phyloP scores from a whole-genome alignment of 2,888 invertebrate genomes.

The Eumerus sabulonum region DNA sequence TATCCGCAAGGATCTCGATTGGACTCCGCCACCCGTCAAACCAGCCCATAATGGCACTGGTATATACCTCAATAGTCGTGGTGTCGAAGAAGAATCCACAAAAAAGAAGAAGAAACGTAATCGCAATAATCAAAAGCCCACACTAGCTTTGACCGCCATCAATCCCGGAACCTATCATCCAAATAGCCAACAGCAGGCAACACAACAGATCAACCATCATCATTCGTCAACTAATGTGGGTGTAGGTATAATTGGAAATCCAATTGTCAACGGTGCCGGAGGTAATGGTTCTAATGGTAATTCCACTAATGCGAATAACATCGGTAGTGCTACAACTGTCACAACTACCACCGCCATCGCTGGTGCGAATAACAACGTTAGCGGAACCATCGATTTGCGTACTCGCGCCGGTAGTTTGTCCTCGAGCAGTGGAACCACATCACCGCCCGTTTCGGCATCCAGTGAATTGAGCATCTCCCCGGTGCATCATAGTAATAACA shows the following conservation, averaged over 20 bases:
- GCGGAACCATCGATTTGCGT: slow-evolving; percentile 79
- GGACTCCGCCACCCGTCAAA: slow-evolving; percentile 83
- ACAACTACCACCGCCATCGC: neutral
- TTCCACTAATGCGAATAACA: neutral
- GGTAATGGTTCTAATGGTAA: slow-evolving; percentile 53
- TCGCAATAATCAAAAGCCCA: slow-evolving; percentile 83
- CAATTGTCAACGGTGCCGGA: slow-evolving; percentile 34
- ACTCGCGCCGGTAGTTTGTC: slow-evolving; percentile 88
- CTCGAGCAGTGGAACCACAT: slow-evolving; percentile 88
- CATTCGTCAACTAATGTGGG: slow-evolving; percentile 72
- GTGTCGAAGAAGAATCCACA: slow-evolving; percentile 80
- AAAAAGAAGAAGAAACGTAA: slow-evolving; percentile 86
- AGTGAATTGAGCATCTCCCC: slow-evolving; percentile 80
- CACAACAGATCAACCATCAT: slow-evolving; percentile 46
- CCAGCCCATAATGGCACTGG: slow-evolving; percentile 70
- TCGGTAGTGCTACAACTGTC: neutral
- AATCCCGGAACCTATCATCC: slow-evolving; percentile 76
- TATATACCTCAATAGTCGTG: slow-evolving; percentile 61
- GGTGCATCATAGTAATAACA: slow-evolving; percentile 70
- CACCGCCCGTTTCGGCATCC: slow-evolving; percentile 87
- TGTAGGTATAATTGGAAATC: slow-evolving; percentile 76
- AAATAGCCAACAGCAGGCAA: slow-evolving; percentile 71
- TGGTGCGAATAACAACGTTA: neutral
- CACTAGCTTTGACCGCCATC: slow-evolving; percentile 81
- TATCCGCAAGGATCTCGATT: slow-evolving; percentile 95